Evolutionary conservation across 2,888 invertebrate species (phyloP).

Genomic region (Ectemnius continuus): DNA sequence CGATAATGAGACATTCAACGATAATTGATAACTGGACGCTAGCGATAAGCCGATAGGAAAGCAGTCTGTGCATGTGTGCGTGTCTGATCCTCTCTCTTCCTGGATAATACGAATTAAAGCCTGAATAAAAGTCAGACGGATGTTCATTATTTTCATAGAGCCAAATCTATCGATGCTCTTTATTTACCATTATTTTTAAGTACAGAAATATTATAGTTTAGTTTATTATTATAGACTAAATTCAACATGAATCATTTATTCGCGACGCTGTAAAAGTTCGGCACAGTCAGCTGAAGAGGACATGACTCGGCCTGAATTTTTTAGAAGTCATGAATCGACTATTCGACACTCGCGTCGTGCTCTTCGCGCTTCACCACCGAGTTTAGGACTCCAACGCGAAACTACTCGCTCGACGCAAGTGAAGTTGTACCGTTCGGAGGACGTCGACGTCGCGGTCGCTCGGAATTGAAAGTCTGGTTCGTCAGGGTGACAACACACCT

Average conservation of each 20-base stretch:
- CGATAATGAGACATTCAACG: constrained; percentile 14
- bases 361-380: no score
- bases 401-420: no score
- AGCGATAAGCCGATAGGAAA: constrained; percentile 22
- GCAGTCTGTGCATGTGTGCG: constrained; percentile 8
- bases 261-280: not conserved
- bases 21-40: constrained; percentile 28
- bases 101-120: no score
- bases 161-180: no score
- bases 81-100: not conserved
- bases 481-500: not conserved
- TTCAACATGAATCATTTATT: no score
- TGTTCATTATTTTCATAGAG: no score
- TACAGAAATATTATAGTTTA: no score
- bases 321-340: not conserved
- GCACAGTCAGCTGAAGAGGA: not conserved
- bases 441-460: not conserved
- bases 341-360: not conserved
- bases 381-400: no score
- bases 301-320: not conserved
- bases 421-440: no score
- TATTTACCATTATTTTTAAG: no score
- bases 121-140: no score
- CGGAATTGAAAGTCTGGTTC: not conserved
- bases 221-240: no score